A percentile compares a stretch with the other conserved stretches of the same genome.
These are phyloP conservation scores for Coenonympha arcania DNA, from an alignment of 2,888 invertebrate genomes.

Conservation along the genomic window DNA sequence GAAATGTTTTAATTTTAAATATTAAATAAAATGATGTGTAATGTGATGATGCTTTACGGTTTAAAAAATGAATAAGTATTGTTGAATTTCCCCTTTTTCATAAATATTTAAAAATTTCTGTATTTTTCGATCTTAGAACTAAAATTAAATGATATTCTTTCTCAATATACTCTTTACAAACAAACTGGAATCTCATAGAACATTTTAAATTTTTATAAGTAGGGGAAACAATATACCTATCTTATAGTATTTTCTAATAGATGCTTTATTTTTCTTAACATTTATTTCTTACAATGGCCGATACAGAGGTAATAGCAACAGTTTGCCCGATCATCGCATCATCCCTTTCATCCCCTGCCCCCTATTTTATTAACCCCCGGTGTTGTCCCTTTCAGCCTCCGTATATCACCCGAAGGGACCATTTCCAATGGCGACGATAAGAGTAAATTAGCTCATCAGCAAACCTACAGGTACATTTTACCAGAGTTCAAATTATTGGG, in stretches of 20 bases:
- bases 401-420: conserved; percentile 74
- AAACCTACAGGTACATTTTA: conserved; percentile 80
- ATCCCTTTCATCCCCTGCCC: conserved; percentile 42
- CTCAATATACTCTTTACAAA: too few species aligned
- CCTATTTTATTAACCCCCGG: conserved; percentile 62
- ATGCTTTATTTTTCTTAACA: conserved; percentile 10
- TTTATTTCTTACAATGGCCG: conserved; percentile 58
- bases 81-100: neutral
- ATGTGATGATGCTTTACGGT: neutral
- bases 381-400: conserved; percentile 76
- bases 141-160: too few species aligned
- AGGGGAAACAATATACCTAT: too few species aligned
- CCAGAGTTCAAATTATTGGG: conserved; percentile 3
- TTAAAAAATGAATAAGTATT: neutral
- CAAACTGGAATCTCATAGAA: too few species aligned
- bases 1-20: neutral
- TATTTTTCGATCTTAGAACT: too few species aligned
- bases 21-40: neutral
- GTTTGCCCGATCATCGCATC: conserved; percentile 47
- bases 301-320: conserved; percentile 63
- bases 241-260: conserved; percentile 31
- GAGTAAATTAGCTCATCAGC: conserved; percentile 79
- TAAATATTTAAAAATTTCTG: neutral
- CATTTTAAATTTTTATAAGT: neutral
- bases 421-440: conserved; percentile 79